Percentiles rank a stretch among this genome's conserved stretches.
phyloP scores from a whole-genome alignment of 2,113 vertebrate species.

The Ctenodactylus gundi region DNA sequence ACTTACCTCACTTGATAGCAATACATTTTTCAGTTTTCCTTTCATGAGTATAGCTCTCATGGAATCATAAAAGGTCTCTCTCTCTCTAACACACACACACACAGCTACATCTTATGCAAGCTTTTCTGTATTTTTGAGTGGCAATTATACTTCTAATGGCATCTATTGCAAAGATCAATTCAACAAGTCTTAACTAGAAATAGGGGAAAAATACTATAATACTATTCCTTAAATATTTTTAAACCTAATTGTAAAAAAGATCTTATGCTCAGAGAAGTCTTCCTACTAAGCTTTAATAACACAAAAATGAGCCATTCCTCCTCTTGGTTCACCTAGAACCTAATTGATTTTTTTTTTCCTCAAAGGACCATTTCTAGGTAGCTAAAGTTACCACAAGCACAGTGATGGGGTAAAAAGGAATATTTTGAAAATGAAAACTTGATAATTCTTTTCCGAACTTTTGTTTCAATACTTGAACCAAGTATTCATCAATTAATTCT shows the following conservation, averaged over 20 bases:
- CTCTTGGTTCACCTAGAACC: not conserved
- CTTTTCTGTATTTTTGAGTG: not conserved
- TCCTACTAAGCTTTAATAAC: not conserved
- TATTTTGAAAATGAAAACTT: not conserved
- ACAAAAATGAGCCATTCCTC: not conserved
- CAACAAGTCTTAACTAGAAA: not conserved
- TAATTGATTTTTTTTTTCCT: slow-evolving; percentile 29
- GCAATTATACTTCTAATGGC: not conserved
- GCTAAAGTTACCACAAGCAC: not conserved
- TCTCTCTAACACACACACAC: not conserved
- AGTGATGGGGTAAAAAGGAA: not conserved
- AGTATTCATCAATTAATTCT: not conserved
- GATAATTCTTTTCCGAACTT: not conserved
- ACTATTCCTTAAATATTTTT: not conserved
- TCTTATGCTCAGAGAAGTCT: not conserved
- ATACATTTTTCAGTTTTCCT: not conserved
- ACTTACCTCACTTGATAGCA: not conserved
- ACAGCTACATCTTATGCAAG: not conserved
- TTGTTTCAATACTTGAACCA: not conserved
- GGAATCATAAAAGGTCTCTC: not conserved
- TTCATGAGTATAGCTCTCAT: not conserved
- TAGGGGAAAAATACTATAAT: not conserved
- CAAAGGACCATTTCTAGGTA: not conserved
- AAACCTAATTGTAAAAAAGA: not conserved
- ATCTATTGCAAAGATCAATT: not conserved